phyloP scores from a whole-genome alignment of 2,888 invertebrate genomes.

The Melangyna quadrimaculata region DNA sequence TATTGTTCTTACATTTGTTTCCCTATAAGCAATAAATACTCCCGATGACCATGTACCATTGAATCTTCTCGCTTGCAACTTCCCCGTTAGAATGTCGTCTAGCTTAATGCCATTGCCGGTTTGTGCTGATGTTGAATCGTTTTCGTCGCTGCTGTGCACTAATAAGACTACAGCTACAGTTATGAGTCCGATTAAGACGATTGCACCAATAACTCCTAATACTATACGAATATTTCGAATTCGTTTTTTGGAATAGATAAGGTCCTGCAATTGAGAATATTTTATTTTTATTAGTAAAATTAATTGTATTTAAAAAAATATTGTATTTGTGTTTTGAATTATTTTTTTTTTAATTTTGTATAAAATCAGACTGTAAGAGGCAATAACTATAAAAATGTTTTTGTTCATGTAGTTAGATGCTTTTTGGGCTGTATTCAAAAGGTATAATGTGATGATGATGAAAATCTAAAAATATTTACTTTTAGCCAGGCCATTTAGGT shows the following conservation, averaged over 20 bases:
- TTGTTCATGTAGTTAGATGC: too few relatives aligned
- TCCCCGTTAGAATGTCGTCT: conserved; percentile 88
- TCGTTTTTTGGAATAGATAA: conserved; percentile 83
- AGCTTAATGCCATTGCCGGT: conserved; percentile 82
- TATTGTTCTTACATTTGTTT: conserved; percentile 77
- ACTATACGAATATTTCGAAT: conserved; percentile 83
- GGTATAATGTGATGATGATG: too few relatives aligned
- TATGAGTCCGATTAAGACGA: conserved; percentile 84
- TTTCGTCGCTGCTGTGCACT: conserved; percentile 78
- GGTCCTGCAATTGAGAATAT: conserved; percentile 82
- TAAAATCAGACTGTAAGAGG: too few relatives aligned
- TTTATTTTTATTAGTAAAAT: too few relatives aligned
- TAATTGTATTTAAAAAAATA: neutral
- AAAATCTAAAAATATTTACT: too few relatives aligned
- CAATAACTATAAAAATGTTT: too few relatives aligned
- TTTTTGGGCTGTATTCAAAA: too few relatives aligned
- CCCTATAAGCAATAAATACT: conserved; percentile 85
- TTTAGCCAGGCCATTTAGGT: too few relatives aligned
- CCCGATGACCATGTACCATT: conserved; percentile 92
- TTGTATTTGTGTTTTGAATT: neutral
- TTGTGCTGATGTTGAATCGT: conserved; percentile 46
- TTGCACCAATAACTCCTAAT: conserved; percentile 83
- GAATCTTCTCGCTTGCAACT: conserved; percentile 85
- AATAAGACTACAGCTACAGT: conserved; percentile 84
- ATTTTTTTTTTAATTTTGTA: too few relatives aligned